Base-by-base conservation (phyloP, 2,113 vertebrate species). In the Tamias sibiricus region DNA sequence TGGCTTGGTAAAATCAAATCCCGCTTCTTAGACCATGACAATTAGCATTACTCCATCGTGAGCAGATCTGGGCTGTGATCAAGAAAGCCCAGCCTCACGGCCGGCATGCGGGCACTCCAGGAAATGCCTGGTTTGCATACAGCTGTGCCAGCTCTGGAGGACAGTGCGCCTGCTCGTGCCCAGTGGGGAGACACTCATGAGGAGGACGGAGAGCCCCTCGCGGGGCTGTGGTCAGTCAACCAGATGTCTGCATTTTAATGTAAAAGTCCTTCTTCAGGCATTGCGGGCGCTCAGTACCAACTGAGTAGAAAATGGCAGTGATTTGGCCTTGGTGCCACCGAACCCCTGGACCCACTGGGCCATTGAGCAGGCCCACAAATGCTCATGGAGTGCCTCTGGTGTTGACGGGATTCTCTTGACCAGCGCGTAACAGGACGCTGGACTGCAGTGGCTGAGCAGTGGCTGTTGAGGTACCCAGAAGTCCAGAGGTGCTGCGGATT, bases 121-220 rank as follows among this genome's bases (percentile, higher is more conserved):
- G 96, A 96, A 95, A 95, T 91, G 91, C 71, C 93, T 94, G 35
- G 79, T 96, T 97, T 96, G 66, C 89, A 90, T 81, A 95, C 17
- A 95, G 66, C 76, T 91, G 42, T 69, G 71, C 49, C 85, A 11
- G 14, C 37, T 85, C 59, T 35, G n/a, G 94, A 87, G 74, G 59
- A 30, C 42, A 16, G 20, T 68, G 2, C 86, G 76, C 74, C 20
- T 71, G 28, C 42, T 62, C 88, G 47, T 80, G 52, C 47, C 83
- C 35, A 87, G 71, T 49, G 28, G 28, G 86, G 44, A 87, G 16
- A 71, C 2, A 49, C 20, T 49, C 20, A 24, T 42, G 42, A 84
- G n/a, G 69, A 84, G 35, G 57, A 77, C 20, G 26, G 87, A 94
- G 86, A 95, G 49, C 66, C 49, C 75, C 13, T 80, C 74, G 79